Conservation (phyloP, 2,113 vertebrate genomes). For the Scartelaos histophorus region DNA sequence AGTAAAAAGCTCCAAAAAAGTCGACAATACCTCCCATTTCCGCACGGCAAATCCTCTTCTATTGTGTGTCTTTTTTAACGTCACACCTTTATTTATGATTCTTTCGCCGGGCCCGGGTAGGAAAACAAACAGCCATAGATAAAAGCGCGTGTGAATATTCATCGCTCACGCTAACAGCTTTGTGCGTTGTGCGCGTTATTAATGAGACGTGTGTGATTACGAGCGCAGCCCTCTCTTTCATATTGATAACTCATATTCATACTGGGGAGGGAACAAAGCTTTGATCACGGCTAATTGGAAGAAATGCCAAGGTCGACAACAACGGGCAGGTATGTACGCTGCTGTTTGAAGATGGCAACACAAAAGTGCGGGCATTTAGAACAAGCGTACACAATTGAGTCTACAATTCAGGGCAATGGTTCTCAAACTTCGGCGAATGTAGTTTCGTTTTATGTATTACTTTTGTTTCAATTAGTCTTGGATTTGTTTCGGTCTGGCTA, state of each 20-base stretch:
- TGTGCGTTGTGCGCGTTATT: slow-evolving; percentile 25
- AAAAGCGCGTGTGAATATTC: slow-evolving; percentile 63
- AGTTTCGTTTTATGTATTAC: too few relatives aligned
- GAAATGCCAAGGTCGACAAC: slow-evolving; percentile 11
- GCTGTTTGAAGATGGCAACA: slow-evolving; percentile 25
- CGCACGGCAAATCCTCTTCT: too few relatives aligned
- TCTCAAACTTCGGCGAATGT: too few relatives aligned
- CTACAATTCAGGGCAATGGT: too few relatives aligned
- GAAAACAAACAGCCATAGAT: slow-evolving; percentile 62
- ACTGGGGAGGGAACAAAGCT: slow-evolving; percentile 9
- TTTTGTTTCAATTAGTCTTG: too few relatives aligned
- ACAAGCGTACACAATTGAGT: slow-evolving; percentile 3
- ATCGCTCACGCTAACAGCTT: slow-evolving; percentile 38
- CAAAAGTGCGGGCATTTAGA: background rate
- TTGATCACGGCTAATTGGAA: slow-evolving; percentile 32
- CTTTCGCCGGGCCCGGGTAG: slow-evolving; percentile 34
- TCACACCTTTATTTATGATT: slow-evolving; percentile 47
- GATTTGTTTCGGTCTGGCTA: too few relatives aligned
- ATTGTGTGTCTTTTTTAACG: slow-evolving; percentile 6
- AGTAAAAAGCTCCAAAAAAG: too few relatives aligned
- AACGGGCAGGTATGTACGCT: slow-evolving; percentile 1
- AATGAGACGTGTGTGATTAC: slow-evolving; percentile 45
- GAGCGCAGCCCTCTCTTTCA: slow-evolving; percentile 43
- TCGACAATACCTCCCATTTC: too few relatives aligned
- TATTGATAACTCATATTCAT: slow-evolving; percentile 29